Evolutionary conservation across 2,888 invertebrate genomes (phyloP), one percentile per base, ranked within the genome.

Genomic region (Parelbella ahira): DNA sequence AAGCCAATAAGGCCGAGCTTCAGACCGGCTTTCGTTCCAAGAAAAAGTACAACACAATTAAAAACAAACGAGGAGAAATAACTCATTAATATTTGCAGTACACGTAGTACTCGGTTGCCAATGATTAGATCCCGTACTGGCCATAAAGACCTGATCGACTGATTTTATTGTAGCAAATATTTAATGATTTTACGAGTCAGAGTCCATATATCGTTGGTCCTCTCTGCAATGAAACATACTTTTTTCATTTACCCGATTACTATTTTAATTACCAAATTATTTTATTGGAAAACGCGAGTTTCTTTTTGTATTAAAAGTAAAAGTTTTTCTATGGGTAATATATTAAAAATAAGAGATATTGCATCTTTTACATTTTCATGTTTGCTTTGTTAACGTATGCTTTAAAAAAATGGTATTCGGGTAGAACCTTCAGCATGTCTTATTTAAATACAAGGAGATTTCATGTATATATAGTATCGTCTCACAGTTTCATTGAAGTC

Each of bases 401-500:
- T 13, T 21, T 33, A 10, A 21, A 21, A 20, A 42, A 42, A 28
- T 34, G 28, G 42, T 42, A 42, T 42, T 42, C 42, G 42, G 42
- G 42, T 42, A 42, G 34, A 42, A 10, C 18, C 24, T 42, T 15
- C 6, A 11, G 34, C 15, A 30, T 10, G 20, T 33, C 8, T 42
- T 18, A 28, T 34, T 42, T 42, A 2, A 34, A 42, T 42, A 7
- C 25, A 13, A 33, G 12, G 25, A 27, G 33, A 49, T 48, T 50
- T 54, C 41, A 50, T 72, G 65, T 68, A 70, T 55, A 73, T 69
- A 75, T 64, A 66, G 57, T 61, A 50, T 51, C 53, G 58, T 66
- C 56, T 64, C 60, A 64, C 68, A 74, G 58, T 69, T 74, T 75
- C 68, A 67, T 67, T 74, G 59, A 80, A 86, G 84, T 87, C 83